These are phyloP conservation scores for Sycophaga agraensis DNA, from an alignment of 1,140 invertebrate species.

Conservation along the genomic window DNA sequence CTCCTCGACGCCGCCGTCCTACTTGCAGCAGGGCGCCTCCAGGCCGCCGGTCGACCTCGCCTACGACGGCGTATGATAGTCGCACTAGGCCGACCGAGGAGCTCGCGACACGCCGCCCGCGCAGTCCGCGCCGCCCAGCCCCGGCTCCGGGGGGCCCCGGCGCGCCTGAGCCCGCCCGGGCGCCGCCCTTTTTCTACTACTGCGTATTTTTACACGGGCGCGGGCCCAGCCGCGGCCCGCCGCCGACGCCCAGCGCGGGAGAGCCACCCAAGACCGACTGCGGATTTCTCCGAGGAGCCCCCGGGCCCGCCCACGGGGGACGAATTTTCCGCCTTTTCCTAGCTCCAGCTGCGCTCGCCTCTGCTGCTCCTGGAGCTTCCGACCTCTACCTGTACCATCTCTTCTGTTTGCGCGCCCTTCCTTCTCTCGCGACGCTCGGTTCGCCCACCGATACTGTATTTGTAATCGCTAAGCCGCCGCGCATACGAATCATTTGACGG, in stretches of 20 bases:
- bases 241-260: background rate
- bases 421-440: too few species aligned
- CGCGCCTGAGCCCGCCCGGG: background rate
- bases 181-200: slow-evolving; percentile 36
- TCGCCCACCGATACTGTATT: too few species aligned
- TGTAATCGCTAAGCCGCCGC: too few species aligned
- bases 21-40: slow-evolving; percentile 45
- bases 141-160: background rate
- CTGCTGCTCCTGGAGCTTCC: too few species aligned
- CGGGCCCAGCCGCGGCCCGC: background rate
- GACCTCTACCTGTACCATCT: too few species aligned
- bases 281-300: background rate
- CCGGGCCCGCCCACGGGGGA: background rate
- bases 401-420: too few species aligned
- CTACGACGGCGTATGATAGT: slow-evolving; percentile 58
- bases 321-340: too few species aligned
- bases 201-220: slow-evolving; percentile 49
- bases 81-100: slow-evolving; percentile 35
- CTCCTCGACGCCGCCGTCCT: slow-evolving; percentile 51
- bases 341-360: too few species aligned
- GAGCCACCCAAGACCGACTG: background rate
- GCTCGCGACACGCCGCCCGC: background rate
- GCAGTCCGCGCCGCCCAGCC: too few species aligned
- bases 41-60: slow-evolving; percentile 54
- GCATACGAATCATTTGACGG: too few species aligned